Evolutionary conservation across 2,797 vertebrate species (phyloP).

Genomic region (Gymnothorax reevesii): DNA sequence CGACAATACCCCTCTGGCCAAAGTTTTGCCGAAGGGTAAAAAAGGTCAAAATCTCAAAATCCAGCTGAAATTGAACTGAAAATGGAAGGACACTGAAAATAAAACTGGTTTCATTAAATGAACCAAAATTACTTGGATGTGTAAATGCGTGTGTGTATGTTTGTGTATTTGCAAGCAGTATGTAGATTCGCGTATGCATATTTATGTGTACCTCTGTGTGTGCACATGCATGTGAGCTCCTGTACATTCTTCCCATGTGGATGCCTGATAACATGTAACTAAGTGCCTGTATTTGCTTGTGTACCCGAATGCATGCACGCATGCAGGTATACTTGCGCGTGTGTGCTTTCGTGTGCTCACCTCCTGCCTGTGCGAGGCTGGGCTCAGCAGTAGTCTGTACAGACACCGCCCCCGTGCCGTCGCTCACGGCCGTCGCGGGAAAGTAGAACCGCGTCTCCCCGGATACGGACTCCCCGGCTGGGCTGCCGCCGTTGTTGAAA

Average conservation of each 20-base stretch:
- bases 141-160: not conserved
- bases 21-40: too few relatives aligned
- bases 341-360: slow-evolving; percentile 63
- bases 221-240: not conserved
- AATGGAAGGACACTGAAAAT: too few relatives aligned
- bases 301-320: not conserved
- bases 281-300: not conserved
- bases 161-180: not conserved
- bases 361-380: slow-evolving; percentile 81
- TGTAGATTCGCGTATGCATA: not conserved
- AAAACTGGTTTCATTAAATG: too few relatives aligned
- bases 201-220: not conserved
- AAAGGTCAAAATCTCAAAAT: too few relatives aligned
- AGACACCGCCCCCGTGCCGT: slow-evolving; percentile 78
- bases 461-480: slow-evolving; percentile 78
- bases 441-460: slow-evolving; percentile 87
- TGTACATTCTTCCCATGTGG: not conserved
- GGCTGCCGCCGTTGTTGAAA: slow-evolving; percentile 88
- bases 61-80: too few relatives aligned
- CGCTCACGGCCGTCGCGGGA: slow-evolving; percentile 82
- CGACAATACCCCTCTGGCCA: too few relatives aligned
- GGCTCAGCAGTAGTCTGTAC: slow-evolving; percentile 82
- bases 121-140: too few relatives aligned
- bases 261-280: not conserved
- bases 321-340: not conserved